Percentiles rank a stretch among this genome's conserved stretches.
Evolutionary conservation across 2,797 vertebrate species (phyloP).

Genomic region (Poecilia wingei): DNA sequence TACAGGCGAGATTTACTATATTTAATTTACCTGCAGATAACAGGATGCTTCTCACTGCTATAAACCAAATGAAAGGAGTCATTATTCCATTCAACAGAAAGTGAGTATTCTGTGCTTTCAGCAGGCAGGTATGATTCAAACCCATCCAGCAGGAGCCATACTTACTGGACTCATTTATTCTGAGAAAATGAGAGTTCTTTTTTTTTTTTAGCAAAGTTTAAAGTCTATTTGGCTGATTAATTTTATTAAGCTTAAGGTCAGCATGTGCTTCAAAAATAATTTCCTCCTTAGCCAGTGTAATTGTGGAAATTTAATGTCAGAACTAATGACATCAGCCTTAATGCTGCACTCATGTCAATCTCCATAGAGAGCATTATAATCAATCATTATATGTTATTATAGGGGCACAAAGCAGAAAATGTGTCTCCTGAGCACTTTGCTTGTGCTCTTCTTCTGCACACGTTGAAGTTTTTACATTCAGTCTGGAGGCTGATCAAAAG

Average conservation of each 20-base stretch:
- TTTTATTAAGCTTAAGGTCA: not conserved
- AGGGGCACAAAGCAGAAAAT: conserved; percentile 19
- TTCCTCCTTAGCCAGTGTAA: not conserved
- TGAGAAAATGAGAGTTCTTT: not conserved
- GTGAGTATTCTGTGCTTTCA: not conserved
- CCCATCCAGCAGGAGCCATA: not conserved
- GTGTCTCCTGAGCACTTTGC: conserved; percentile 20
- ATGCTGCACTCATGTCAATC: not conserved
- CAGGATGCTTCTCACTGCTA: not conserved
- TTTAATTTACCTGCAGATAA: not conserved
- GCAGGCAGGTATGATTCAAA: not conserved
- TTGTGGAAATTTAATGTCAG: not conserved
- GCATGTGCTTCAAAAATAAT: not conserved
- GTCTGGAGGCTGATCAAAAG: conserved; percentile 53
- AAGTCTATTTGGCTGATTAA: not conserved
- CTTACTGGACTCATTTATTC: not conserved
- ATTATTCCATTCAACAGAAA: conserved; percentile 5
- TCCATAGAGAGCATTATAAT: conserved; percentile 6
- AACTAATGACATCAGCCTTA: not conserved
- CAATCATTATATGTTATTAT: conserved; percentile 22
- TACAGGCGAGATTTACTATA: not conserved
- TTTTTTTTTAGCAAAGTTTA: not conserved
- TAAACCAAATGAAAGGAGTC: not conserved
- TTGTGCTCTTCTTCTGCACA: conserved; percentile 11
- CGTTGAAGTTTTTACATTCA: conserved; percentile 45